Conservation (phyloP, 2,888 invertebrate genomes). For the Drosophila basisetae region DNA sequence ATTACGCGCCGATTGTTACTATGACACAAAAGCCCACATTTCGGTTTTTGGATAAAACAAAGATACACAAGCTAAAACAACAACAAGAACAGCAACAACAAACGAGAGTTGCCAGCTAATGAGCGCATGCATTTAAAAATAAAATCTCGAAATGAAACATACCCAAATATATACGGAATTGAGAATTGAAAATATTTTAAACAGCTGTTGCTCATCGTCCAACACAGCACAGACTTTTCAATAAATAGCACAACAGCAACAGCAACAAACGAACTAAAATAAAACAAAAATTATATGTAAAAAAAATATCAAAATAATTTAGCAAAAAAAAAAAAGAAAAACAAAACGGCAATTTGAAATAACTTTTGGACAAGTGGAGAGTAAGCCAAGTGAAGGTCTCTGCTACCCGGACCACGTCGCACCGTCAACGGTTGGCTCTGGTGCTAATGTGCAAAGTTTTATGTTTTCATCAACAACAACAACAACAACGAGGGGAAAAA, state of each 20-base stretch:
- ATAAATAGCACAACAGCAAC: conserved; percentile 57
- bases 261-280: conserved; percentile 44
- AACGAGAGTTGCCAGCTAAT: conserved; percentile 58
- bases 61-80: conserved; percentile 23
- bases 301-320: conserved; percentile 29
- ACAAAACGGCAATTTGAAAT: conserved; percentile 47
- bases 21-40: conserved; percentile 77
- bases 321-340: conserved; percentile 30
- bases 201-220: conserved; percentile 79
- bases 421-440: conserved; percentile 37
- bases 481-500: conserved; percentile 33
- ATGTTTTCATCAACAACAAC: conserved; percentile 69
- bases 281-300: conserved; percentile 27
- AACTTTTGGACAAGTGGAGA: conserved; percentile 73
- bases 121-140: conserved; percentile 78
- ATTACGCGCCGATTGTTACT: conserved; percentile 36
- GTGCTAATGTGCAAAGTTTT: conserved; percentile 80
- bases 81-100: conserved; percentile 22
- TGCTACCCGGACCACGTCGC: conserved; percentile 5
- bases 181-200: conserved; percentile 74
- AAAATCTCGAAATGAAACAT: conserved; percentile 76
- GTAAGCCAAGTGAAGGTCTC: conserved; percentile 52
- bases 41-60: conserved; percentile 43
- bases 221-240: conserved; percentile 58
- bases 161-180: conserved; percentile 76